phyloP scores from a whole-genome alignment of 2,113 vertebrate species.

The Uria lomvia region DNA sequence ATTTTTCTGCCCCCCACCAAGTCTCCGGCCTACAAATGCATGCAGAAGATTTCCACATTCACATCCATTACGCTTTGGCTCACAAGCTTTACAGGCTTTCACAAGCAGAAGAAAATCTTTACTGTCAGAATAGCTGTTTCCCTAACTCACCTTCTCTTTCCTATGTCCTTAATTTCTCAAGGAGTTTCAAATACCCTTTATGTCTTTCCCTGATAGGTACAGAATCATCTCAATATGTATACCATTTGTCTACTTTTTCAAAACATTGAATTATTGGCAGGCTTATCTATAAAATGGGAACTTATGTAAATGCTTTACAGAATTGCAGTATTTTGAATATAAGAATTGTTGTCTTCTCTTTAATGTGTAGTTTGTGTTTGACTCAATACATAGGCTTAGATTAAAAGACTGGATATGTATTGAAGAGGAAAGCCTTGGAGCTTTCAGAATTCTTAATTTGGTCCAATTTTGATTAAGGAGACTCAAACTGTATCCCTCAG shows the following conservation, averaged over 20 bases:
- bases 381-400: not conserved
- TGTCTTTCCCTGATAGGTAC: conserved; percentile 37
- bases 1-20: not conserved
- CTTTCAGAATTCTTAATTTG: conserved; percentile 1
- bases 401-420: not conserved
- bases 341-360: not conserved
- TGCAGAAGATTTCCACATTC: not conserved
- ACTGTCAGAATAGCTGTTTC: not conserved
- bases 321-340: not conserved
- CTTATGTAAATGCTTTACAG: not conserved
- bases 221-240: not conserved
- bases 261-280: conserved; percentile 34
- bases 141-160: not conserved
- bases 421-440: not conserved
- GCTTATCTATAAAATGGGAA: conserved; percentile 5
- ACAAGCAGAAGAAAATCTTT: not conserved
- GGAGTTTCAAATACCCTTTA: conserved; percentile 38
- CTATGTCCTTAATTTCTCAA: conserved; percentile 23
- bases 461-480: not conserved
- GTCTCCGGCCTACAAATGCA: not conserved
- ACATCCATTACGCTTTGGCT: not conserved
- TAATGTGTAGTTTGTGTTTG: not conserved
- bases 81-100: not conserved
- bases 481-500: not conserved
- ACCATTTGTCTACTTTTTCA: conserved; percentile 39